Conservation (phyloP, 1,140 invertebrate genomes). For the Triops longicaudatus region DNA sequence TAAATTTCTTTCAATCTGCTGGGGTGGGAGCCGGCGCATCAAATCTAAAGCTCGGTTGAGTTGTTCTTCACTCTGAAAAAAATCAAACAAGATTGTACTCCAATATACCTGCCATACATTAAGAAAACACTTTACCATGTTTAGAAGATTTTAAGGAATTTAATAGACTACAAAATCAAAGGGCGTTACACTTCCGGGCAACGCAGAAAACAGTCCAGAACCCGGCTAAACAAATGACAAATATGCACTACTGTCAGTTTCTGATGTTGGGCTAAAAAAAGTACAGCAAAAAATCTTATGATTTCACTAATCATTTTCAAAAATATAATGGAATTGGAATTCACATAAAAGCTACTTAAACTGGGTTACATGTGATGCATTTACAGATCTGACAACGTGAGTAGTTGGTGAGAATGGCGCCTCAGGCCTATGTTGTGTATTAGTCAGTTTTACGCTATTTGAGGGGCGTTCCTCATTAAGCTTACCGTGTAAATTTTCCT, state of each 20-base stretch:
- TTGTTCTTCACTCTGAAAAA: constrained; percentile 86
- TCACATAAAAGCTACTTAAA: background rate
- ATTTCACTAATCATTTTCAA: background rate
- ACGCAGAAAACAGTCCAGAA: constrained; percentile 1
- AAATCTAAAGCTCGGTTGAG: constrained; percentile 97
- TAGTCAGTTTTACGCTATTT: background rate
- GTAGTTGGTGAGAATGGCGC: background rate
- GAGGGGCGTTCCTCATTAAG: background rate
- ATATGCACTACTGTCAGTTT: background rate
- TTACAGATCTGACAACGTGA: background rate
- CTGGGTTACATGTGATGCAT: no score
- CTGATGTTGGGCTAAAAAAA: background rate
- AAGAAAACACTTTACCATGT: background rate
- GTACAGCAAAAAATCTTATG: no score
- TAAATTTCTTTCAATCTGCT: constrained; percentile 97
- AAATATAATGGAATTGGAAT: constrained; percentile 16
- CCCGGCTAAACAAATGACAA: constrained; percentile 14
- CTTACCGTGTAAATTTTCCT: background rate
- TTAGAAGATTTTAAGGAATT: constrained; percentile 13
- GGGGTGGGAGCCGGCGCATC: constrained; percentile 95
- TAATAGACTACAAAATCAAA: constrained; percentile 14
- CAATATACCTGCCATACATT: background rate
- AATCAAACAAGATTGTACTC: constrained; percentile 25
- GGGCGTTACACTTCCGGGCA: constrained; percentile 11
- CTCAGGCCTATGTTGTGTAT: background rate